A percentile compares a stretch with the other conserved stretches of the same genome.
These are phyloP conservation scores for Motacilla alba DNA, from an alignment of 2,113 vertebrate species.

Conservation along the genomic window DNA sequence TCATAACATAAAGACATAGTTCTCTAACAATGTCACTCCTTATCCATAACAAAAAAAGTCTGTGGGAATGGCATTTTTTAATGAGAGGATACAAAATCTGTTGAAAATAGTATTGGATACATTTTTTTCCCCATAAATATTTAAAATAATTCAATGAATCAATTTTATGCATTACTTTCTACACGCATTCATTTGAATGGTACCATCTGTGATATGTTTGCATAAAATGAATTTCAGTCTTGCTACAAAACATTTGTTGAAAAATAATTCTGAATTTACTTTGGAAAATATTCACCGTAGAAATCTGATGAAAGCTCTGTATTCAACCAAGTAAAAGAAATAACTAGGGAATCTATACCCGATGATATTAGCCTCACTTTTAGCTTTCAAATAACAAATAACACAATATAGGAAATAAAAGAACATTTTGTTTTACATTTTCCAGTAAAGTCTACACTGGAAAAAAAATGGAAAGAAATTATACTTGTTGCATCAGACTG, in stretches of 20 bases:
- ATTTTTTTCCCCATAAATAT: background rate
- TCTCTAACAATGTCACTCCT: background rate
- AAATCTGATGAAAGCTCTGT: background rate
- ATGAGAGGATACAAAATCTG: background rate
- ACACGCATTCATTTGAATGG: background rate
- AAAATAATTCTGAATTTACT: constrained; percentile 7
- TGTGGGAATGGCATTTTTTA: background rate
- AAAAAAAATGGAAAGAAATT: background rate
- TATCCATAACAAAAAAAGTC: background rate
- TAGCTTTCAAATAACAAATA: background rate
- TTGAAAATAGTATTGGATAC: background rate
- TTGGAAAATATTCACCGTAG: background rate
- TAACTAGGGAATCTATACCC: background rate
- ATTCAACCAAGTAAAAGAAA: background rate
- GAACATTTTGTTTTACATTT: background rate
- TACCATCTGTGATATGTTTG: constrained; percentile 1
- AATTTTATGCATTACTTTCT: background rate
- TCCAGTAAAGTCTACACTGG: background rate
- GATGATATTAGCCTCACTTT: background rate
- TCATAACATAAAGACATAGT: background rate
- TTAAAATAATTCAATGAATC: background rate
- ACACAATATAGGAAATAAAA: background rate
- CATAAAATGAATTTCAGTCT: background rate
- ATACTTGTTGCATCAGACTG: background rate
- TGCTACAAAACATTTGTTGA: background rate